Conservation (phyloP, 2,797 vertebrate genomes). For the Crax fasciolata region DNA sequence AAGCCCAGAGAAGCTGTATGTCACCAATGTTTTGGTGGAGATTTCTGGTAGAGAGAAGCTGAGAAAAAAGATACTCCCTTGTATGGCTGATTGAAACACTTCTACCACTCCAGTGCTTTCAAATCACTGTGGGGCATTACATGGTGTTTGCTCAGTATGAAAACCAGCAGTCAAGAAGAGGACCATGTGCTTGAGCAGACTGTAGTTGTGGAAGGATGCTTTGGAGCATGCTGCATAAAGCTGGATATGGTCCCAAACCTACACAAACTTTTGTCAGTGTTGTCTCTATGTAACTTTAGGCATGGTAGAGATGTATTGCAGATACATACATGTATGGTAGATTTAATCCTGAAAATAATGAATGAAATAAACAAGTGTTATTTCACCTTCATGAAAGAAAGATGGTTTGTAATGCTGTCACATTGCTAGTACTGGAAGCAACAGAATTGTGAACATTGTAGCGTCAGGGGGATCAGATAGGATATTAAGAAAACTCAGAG, state of each 20-base stretch:
- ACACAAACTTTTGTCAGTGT: background rate
- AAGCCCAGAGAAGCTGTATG: background rate
- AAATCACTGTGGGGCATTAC: background rate
- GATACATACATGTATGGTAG: background rate
- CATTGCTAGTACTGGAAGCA: background rate
- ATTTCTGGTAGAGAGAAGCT: background rate
- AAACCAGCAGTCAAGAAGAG: background rate
- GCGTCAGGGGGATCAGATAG: background rate
- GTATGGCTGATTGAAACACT: background rate
- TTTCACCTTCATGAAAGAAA: background rate
- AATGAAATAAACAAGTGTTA: background rate
- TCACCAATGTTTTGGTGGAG: background rate
- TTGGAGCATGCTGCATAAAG: background rate
- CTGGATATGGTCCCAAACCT: background rate
- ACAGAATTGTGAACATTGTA: background rate
- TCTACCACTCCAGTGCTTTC: background rate
- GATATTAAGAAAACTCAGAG: background rate
- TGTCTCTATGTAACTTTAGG: background rate
- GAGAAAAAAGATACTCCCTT: background rate
- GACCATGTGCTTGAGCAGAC: fast-evolving
- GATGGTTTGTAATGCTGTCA: background rate
- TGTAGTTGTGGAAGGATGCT: background rate
- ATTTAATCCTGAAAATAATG: background rate
- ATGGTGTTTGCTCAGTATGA: background rate
- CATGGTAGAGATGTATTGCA: background rate